Conservation (phyloP, 1,140 invertebrate species). For the Zaprionus kolodkinae region DNA sequence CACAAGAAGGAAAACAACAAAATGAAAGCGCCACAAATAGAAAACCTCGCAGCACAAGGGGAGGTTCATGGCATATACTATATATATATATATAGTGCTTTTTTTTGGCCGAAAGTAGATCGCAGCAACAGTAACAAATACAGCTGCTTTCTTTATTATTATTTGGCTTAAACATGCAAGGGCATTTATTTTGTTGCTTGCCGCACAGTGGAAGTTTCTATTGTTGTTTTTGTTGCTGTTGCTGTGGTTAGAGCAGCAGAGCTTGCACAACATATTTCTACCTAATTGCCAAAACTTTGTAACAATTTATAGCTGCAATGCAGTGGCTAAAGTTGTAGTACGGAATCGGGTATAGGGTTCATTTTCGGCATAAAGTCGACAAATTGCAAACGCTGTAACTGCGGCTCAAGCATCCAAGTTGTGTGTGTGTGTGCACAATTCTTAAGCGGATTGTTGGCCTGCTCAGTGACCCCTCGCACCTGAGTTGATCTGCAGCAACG, state of each 20-base stretch:
- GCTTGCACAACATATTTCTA: constrained; percentile 73
- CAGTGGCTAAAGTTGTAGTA: constrained; percentile 54
- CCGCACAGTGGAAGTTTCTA: constrained; percentile 36
- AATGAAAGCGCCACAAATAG: constrained; percentile 24
- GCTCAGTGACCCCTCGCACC: background rate
- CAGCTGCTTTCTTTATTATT: constrained; percentile 68
- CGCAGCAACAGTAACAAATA: constrained; percentile 41
- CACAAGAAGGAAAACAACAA: constrained; percentile 28
- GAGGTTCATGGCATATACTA: background rate
- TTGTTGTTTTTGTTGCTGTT: constrained; percentile 22
- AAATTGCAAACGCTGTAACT: constrained; percentile 38
- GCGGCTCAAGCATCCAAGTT: constrained; percentile 39
- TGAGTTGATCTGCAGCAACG: constrained; percentile 20
- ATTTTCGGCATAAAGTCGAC: constrained; percentile 54
- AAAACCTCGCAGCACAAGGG: constrained; percentile 1
- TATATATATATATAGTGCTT: too few species aligned
- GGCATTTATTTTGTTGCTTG: constrained; percentile 67
- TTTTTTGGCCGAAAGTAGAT: constrained; percentile 22
- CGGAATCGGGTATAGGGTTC: constrained; percentile 42
- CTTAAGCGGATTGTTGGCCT: constrained; percentile 29
- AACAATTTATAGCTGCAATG: constrained; percentile 81
- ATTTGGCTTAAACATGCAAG: constrained; percentile 75
- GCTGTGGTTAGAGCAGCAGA: constrained; percentile 21
- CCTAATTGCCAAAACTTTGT: constrained; percentile 75
- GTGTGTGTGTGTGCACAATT: constrained; percentile 30